Evolutionary conservation across 2,888 invertebrate species (phyloP).

Genomic region (Belgica antarctica): DNA sequence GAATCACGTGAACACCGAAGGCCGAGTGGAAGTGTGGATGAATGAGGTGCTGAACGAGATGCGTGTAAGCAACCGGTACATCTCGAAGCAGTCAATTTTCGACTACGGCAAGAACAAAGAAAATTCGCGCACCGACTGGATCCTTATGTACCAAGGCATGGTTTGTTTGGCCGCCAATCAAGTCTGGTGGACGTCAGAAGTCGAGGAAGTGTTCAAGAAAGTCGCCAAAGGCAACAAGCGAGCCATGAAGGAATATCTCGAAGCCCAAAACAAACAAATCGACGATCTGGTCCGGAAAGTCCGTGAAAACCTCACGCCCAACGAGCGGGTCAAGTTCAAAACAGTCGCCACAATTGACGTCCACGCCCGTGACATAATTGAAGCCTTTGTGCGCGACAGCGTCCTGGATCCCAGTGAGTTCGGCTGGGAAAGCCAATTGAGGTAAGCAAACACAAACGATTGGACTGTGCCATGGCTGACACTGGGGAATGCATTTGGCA

Average conservation of each 20-base stretch:
- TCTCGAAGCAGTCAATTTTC: slow-evolving; percentile 84
- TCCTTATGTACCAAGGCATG: slow-evolving; percentile 86
- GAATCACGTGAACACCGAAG: slow-evolving; percentile 67
- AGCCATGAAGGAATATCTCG: slow-evolving; percentile 87
- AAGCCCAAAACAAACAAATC: slow-evolving; percentile 72
- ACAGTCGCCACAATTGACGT: slow-evolving; percentile 88
- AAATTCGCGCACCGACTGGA: slow-evolving; percentile 74
- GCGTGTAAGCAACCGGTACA: slow-evolving; percentile 75
- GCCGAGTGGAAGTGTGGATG: slow-evolving; percentile 92
- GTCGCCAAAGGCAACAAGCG: slow-evolving; percentile 70
- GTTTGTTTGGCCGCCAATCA: slow-evolving; percentile 80
- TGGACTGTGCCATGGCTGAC: too few relatives aligned
- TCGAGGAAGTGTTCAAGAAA: slow-evolving; percentile 80
- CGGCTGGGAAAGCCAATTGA: slow-evolving; percentile 89
- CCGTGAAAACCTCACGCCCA: slow-evolving; percentile 68
- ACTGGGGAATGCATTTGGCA: too few relatives aligned
- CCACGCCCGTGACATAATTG: slow-evolving; percentile 87
- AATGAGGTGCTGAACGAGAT: slow-evolving; percentile 79
- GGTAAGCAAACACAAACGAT: slow-evolving; percentile 51
- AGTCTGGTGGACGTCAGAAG: slow-evolving; percentile 95
- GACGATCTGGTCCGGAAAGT: slow-evolving; percentile 76
- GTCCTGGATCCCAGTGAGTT: slow-evolving; percentile 82
- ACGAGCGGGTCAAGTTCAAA: slow-evolving; percentile 84
- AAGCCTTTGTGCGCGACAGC: slow-evolving; percentile 74
- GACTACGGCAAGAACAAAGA: slow-evolving; percentile 76